A percentile compares a stretch with the other conserved stretches of the same genome.
Evolutionary conservation across 2,888 invertebrate species (phyloP).

Genomic region (Catocala fraxini): DNA sequence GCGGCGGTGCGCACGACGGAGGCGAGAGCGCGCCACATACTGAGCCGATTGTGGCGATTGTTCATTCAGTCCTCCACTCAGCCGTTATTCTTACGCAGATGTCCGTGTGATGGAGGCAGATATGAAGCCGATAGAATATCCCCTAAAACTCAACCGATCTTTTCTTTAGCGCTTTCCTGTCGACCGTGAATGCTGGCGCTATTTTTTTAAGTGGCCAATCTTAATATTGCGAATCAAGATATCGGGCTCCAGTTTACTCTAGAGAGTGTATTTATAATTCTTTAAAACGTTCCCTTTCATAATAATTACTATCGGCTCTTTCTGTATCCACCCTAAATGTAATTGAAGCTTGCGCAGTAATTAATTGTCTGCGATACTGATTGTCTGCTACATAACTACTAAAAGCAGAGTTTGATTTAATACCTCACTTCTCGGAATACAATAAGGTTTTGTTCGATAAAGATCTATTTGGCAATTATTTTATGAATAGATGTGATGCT

Average conservation of each 20-base stretch:
- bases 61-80: conserved; percentile 79
- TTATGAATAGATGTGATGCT: not conserved
- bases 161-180: conserved; percentile 12
- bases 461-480: not conserved
- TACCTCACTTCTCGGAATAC: conserved; percentile 10
- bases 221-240: conserved; percentile 28
- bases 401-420: conserved; percentile 1
- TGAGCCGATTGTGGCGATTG: conserved; percentile 81
- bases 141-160: conserved; percentile 23
- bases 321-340: conserved; percentile 14
- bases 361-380: conserved; percentile 14
- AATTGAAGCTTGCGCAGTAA: conserved; percentile 20
- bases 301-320: conserved; percentile 17
- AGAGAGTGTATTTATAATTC: conserved; percentile 21
- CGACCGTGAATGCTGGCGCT: conserved; percentile 5
- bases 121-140: conserved; percentile 58
- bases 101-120: conserved; percentile 72
- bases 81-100: conserved; percentile 85
- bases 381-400: conserved; percentile 14
- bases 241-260: conserved; percentile 23
- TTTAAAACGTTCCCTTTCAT: conserved; percentile 20
- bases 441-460: conserved; percentile 7
- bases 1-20: conserved; percentile 66
- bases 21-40: conserved; percentile 78
- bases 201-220: conserved; percentile 26